Evolutionary conservation across 2,113 vertebrate genomes (phyloP).

Genomic region (Theropithecus gelada): DNA sequence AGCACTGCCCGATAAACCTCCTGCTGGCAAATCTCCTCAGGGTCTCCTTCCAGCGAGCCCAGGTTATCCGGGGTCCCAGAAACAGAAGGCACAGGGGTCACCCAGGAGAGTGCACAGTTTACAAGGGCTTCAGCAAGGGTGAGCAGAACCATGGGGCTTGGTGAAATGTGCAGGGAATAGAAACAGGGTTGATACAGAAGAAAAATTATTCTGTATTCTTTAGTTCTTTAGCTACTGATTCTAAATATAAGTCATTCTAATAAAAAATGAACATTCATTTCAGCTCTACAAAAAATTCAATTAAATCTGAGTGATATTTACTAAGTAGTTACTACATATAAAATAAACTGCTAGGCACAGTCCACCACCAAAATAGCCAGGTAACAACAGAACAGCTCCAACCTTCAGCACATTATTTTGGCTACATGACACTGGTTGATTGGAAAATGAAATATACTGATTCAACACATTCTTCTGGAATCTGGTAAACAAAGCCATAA

Average conservation of each 20-base stretch:
- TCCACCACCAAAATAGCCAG: neutral
- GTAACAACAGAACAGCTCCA: neutral
- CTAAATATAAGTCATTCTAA: neutral
- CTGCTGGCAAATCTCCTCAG: neutral
- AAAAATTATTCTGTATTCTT: neutral
- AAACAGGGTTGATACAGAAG: neutral
- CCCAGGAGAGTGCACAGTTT: neutral
- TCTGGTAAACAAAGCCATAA: constrained; percentile 38
- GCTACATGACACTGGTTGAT: neutral
- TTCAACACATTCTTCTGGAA: constrained; percentile 37
- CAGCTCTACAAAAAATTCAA: neutral
- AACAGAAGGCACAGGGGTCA: neutral
- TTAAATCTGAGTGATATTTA: neutral
- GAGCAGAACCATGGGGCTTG: neutral
- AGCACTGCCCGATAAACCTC: neutral
- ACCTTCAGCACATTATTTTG: neutral
- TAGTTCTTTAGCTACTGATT: neutral
- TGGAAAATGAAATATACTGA: constrained; percentile 45
- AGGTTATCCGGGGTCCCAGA: neutral
- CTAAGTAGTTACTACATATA: neutral
- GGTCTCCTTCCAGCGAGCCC: neutral
- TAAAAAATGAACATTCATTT: neutral
- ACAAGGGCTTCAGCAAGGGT: neutral
- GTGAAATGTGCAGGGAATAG: neutral
- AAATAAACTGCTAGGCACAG: neutral